Conservation (phyloP, 2,113 vertebrate genomes). For the Lipophrys pholis region DNA sequence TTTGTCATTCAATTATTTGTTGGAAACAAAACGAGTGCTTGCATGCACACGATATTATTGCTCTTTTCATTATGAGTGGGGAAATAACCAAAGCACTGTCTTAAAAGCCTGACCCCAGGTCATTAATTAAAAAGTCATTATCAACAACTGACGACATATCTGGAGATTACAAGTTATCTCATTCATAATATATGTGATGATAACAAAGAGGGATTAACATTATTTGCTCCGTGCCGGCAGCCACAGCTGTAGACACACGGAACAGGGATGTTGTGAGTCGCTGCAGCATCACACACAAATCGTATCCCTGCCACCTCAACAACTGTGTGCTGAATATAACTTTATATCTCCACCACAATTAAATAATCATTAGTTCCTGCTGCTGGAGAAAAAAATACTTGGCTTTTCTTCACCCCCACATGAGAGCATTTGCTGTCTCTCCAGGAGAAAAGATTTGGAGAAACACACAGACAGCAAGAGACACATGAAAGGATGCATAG, state of each 20-base stretch:
- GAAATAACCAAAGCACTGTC: conserved; percentile 21
- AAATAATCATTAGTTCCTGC: conserved; percentile 47
- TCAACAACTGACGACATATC: conserved; percentile 24
- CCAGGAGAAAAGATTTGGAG: conserved; percentile 32
- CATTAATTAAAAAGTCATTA: conserved; percentile 27
- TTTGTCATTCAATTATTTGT: conserved; percentile 10
- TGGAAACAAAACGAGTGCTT: conserved; percentile 11
- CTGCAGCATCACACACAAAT: conserved; percentile 8
- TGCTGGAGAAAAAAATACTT: conserved; percentile 18
- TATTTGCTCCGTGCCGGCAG: conserved; percentile 1
- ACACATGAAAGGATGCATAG: neutral
- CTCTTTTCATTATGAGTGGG: conserved; percentile 29
- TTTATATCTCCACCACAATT: conserved; percentile 24
- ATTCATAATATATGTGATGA: conserved; percentile 19
- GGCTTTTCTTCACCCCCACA: conserved; percentile 31
- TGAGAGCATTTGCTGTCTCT: conserved; percentile 12
- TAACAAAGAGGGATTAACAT: conserved; percentile 15
- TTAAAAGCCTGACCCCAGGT: conserved; percentile 10
- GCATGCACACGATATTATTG: conserved; percentile 8
- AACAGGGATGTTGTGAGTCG: neutral
- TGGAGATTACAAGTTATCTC: conserved; percentile 30
- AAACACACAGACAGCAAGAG: conserved; percentile 1
- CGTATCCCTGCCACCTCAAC: conserved; percentile 11
- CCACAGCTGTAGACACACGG: neutral
- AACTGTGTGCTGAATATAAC: conserved; percentile 15